Evolutionary conservation across 2,797 vertebrate species (phyloP).

Genomic region (Pterois miles): DNA sequence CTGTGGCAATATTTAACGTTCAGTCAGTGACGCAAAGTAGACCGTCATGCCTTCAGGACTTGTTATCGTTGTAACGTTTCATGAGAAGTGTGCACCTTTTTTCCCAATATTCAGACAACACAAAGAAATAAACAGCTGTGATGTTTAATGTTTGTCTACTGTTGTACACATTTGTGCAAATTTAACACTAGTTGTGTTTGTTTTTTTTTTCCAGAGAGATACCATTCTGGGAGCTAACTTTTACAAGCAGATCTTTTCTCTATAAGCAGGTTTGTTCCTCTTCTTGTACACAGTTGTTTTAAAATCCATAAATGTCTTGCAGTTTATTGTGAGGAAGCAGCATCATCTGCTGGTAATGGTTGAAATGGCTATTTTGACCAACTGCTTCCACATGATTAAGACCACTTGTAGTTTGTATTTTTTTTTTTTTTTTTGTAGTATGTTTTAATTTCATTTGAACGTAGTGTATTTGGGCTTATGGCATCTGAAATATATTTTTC

Average conservation of each 20-base stretch:
- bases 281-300: neutral
- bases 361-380: neutral
- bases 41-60: neutral
- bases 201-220: constrained; percentile 77
- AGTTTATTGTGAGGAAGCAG: neutral
- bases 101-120: neutral
- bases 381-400: accelerated
- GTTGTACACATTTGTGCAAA: neutral
- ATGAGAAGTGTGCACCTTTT: neutral
- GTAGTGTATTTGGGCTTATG: accelerated
- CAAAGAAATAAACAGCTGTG: neutral
- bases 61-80: neutral
- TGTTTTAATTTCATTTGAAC: too few species aligned
- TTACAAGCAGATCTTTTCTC: constrained; percentile 89
- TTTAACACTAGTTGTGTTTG: neutral
- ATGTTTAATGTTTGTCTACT: neutral
- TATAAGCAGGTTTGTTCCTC: constrained; percentile 89
- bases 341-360: constrained; percentile 67
- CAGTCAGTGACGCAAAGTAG: constrained; percentile 7
- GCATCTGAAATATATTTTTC: too few species aligned
- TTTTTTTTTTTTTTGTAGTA: too few species aligned
- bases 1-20: constrained; percentile 10
- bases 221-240: constrained; percentile 88
- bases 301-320: neutral
- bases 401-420: too few species aligned